A percentile compares a stretch with the other conserved stretches of the same genome.
Evolutionary conservation across 2,797 vertebrate genomes (phyloP).

Genomic region (Melanotaenia pygmaea): DNA sequence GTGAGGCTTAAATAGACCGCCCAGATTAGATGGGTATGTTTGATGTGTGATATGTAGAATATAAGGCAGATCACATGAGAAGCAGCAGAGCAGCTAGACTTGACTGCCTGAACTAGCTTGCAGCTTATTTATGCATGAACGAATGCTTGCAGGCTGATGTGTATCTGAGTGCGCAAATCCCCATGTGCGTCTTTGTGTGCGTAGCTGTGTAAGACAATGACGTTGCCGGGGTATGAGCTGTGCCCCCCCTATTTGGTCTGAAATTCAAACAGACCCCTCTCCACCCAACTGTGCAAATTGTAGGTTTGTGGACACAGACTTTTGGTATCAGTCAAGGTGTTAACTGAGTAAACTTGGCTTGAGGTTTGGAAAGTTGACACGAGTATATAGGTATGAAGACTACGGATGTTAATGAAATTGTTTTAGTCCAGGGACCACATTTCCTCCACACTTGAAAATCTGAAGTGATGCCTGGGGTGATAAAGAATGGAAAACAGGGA

Average conservation of each 20-base stretch:
- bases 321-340: slow-evolving; percentile 13
- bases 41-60: too few species aligned
- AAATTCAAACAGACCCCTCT: slow-evolving; percentile 30
- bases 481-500: slow-evolving; percentile 13
- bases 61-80: too few species aligned
- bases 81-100: too few species aligned
- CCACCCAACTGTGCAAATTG: slow-evolving; percentile 19
- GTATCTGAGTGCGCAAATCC: slow-evolving; percentile 3
- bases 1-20: too few species aligned
- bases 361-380: slow-evolving; percentile 11
- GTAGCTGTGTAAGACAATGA: slow-evolving; percentile 16
- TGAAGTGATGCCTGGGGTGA: neutral
- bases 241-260: neutral
- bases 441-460: slow-evolving; percentile 8
- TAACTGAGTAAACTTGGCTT: slow-evolving; percentile 24
- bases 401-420: slow-evolving; percentile 12
- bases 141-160: neutral
- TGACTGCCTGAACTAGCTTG: neutral
- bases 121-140: neutral
- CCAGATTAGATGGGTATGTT: too few species aligned
- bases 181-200: slow-evolving; percentile 8
- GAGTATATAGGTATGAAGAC: neutral
- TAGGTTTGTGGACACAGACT: slow-evolving; percentile 20
- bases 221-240: slow-evolving; percentile 3
- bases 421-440: slow-evolving; percentile 3